Evolutionary conservation across 2,797 vertebrate species (phyloP).

Genomic region (Scolopax rusticola): DNA sequence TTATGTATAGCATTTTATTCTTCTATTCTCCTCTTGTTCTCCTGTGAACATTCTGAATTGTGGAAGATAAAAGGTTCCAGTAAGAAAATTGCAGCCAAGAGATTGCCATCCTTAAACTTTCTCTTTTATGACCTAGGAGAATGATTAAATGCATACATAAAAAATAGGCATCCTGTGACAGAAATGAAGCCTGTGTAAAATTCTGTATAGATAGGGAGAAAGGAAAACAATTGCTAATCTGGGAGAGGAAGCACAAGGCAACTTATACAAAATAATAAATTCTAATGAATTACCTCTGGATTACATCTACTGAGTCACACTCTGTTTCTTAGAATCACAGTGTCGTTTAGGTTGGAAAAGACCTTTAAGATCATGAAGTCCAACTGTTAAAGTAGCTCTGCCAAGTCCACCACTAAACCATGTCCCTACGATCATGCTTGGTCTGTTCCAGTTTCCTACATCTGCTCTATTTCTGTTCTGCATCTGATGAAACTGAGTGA

Average conservation of each 20-base stretch:
- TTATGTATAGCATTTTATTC: neutral
- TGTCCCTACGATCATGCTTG: neutral
- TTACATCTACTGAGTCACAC: slow-evolving; percentile 23
- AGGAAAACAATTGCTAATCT: neutral
- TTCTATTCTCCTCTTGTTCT: neutral
- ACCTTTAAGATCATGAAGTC: neutral
- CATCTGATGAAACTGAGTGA: slow-evolving; percentile 33
- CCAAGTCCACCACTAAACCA: neutral
- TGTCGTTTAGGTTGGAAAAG: neutral
- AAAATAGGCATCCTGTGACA: neutral
- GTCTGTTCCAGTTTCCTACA: neutral
- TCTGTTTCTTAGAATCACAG: neutral
- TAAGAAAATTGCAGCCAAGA: neutral
- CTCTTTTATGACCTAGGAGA: neutral
- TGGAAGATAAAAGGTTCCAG: neutral
- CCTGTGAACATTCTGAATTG: neutral
- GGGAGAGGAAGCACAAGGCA: neutral
- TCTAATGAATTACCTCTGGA: neutral
- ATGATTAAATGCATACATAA: neutral
- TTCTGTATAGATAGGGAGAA: neutral
- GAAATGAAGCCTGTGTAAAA: neutral
- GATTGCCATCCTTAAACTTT: neutral
- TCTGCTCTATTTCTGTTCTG: slow-evolving; percentile 43
- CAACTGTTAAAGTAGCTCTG: neutral
- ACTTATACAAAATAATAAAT: neutral